phyloP scores from a whole-genome alignment of 1,140 invertebrate genomes.

The Drosophila sturtevanti region DNA sequence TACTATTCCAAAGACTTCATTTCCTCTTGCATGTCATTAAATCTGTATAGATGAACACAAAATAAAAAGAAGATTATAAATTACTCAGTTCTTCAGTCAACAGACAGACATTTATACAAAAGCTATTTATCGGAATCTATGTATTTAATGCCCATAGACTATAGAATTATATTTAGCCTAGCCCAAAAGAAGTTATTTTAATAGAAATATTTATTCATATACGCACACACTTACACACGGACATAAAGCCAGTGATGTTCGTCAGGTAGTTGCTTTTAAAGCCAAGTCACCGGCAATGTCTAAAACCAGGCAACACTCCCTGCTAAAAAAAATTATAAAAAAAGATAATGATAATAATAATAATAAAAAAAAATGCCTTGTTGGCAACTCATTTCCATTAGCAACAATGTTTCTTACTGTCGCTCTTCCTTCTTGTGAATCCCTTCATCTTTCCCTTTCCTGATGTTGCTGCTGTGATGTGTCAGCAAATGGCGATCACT shows the following conservation, averaged over 20 bases:
- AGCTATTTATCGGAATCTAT: not conserved
- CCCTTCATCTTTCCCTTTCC: not conserved
- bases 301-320: not conserved
- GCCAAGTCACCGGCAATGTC: not conserved
- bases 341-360: not conserved
- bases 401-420: not conserved
- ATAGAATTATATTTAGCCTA: not conserved
- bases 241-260: not conserved
- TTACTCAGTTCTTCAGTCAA: not conserved
- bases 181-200: not conserved
- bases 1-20: not conserved
- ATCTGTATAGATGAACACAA: not conserved
- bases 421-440: not conserved
- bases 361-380: slow-evolving; percentile 4
- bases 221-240: too few species aligned
- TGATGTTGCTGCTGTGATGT: slow-evolving; percentile 41
- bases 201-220: not conserved
- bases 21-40: not conserved
- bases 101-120: not conserved
- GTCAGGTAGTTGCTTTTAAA: not conserved
- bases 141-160: not conserved
- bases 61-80: not conserved
- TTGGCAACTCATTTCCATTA: slow-evolving; percentile 27
- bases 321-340: not conserved
- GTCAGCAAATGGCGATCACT: slow-evolving; percentile 60